phyloP scores from a whole-genome alignment of 2,797 vertebrate species.

The Naso thynnoides region DNA sequence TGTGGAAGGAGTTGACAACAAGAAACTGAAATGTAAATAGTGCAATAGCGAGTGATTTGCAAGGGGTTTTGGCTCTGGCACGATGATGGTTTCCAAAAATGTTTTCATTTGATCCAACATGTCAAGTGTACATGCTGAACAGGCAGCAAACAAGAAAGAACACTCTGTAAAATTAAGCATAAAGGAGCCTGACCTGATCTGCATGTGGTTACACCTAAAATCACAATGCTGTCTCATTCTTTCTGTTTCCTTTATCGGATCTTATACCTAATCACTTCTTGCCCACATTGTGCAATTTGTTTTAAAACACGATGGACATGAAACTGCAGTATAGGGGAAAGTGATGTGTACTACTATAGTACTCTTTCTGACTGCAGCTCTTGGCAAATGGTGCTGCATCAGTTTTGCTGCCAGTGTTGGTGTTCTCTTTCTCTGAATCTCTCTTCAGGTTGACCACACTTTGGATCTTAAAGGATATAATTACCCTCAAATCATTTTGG shows the following conservation, averaged over 20 bases:
- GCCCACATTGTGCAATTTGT: neutral
- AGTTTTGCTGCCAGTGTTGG: neutral
- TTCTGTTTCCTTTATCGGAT: neutral
- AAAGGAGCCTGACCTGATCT: neutral
- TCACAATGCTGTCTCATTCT: neutral
- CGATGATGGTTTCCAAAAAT: neutral
- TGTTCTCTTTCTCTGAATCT: neutral
- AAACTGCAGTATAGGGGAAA: neutral
- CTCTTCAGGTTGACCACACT: neutral
- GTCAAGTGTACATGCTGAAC: neutral
- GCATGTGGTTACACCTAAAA: conserved; percentile 5
- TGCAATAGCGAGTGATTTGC: neutral
- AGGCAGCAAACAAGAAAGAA: conserved; percentile 10
- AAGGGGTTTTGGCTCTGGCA: neutral
- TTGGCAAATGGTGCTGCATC: neutral
- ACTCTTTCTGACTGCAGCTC: conserved; percentile 4
- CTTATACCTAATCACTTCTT: neutral
- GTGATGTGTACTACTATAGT: neutral
- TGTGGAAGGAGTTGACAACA: neutral
- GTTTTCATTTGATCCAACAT: conserved; percentile 4
- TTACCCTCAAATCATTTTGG: neutral
- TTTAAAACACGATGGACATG: neutral
- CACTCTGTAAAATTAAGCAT: neutral
- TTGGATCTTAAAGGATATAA: conserved; percentile 3
- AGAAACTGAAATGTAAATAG: neutral